Percentiles rank a stretch among this genome's conserved stretches.
Evolutionary conservation across 1,140 invertebrate species (phyloP).

Genomic region (Neoseiulus cucumeris): DNA sequence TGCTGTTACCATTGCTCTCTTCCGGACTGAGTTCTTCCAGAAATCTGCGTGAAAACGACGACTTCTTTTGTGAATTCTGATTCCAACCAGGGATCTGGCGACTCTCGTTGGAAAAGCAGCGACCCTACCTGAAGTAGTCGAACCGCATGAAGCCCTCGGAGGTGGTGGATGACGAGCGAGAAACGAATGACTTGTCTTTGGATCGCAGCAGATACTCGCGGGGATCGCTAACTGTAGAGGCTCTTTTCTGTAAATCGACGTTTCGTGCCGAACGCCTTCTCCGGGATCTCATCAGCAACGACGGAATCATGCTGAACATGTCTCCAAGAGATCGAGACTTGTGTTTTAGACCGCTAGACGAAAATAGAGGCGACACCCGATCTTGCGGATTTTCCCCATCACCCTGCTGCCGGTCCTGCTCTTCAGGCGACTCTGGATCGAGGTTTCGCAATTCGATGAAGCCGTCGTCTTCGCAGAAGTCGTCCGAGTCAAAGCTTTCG

Average conservation of each 20-base stretch:
- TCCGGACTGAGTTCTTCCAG: constrained; percentile 4
- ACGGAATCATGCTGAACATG: constrained; percentile 36
- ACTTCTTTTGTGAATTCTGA: too few relatives aligned
- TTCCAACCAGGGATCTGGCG: not conserved
- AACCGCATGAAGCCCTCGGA: constrained; percentile 8
- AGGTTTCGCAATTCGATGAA: constrained; percentile 69
- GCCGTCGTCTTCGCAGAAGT: constrained; percentile 36
- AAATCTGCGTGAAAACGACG: not conserved
- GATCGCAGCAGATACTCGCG: constrained; percentile 14
- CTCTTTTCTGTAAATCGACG: constrained; percentile 32
- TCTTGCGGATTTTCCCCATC: not conserved
- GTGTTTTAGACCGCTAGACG: constrained; percentile 26
- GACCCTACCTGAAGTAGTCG: not conserved
- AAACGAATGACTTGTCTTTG: constrained; percentile 1
- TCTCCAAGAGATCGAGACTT: constrained; percentile 60
- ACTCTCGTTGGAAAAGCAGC: too few relatives aligned
- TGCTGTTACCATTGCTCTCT: not conserved
- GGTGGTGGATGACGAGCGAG: constrained; percentile 6
- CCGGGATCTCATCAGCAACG: constrained; percentile 19
- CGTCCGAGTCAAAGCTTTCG: constrained; percentile 10
- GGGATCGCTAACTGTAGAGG: constrained; percentile 19
- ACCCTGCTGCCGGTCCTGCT: constrained; percentile 12
- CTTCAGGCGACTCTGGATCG: constrained; percentile 39
- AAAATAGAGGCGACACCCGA: not conserved
- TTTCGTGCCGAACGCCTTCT: constrained; percentile 14